Percentiles rank a stretch among this genome's conserved stretches.
phyloP scores from a whole-genome alignment of 2,797 vertebrate genomes.

The Furcifer pardalis region DNA sequence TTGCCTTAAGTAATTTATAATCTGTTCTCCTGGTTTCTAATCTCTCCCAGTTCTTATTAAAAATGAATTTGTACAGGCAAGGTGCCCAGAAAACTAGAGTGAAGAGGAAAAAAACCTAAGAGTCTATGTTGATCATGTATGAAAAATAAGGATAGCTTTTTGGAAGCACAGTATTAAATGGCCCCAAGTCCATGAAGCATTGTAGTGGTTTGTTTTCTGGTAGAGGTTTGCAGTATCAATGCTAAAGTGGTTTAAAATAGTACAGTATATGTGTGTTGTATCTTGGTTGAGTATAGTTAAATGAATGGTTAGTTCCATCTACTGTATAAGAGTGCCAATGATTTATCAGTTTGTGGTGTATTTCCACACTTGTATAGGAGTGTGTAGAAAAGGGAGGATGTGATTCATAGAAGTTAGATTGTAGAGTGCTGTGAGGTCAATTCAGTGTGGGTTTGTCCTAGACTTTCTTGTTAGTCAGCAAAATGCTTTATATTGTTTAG shows the following conservation, averaged over 20 bases:
- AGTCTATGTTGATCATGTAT: background rate
- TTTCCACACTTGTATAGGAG: background rate
- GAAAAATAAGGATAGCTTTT: background rate
- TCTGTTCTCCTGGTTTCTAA: background rate
- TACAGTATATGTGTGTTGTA: background rate
- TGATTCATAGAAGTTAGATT: constrained; percentile 20
- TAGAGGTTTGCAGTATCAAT: background rate
- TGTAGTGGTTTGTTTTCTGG: background rate
- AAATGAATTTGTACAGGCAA: constrained; percentile 13
- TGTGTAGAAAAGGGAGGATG: constrained; percentile 8
- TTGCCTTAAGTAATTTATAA: constrained; percentile 9
- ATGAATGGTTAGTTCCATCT: background rate
- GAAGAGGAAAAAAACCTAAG: background rate
- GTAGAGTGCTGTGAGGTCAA: constrained; percentile 5
- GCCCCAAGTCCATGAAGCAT: background rate
- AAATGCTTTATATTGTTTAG: constrained; percentile 16
- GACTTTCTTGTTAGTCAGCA: background rate
- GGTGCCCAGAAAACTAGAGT: background rate
- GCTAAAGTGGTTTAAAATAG: background rate
- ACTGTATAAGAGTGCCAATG: background rate
- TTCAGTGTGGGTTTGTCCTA: constrained; percentile 1
- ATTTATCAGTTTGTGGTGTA: background rate
- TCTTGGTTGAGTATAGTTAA: background rate
- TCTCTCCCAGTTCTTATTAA: constrained; percentile 18
- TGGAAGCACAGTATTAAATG: background rate